Base-by-base conservation (phyloP, 2,797 vertebrate species). In the Ficedula albicollis region DNA sequence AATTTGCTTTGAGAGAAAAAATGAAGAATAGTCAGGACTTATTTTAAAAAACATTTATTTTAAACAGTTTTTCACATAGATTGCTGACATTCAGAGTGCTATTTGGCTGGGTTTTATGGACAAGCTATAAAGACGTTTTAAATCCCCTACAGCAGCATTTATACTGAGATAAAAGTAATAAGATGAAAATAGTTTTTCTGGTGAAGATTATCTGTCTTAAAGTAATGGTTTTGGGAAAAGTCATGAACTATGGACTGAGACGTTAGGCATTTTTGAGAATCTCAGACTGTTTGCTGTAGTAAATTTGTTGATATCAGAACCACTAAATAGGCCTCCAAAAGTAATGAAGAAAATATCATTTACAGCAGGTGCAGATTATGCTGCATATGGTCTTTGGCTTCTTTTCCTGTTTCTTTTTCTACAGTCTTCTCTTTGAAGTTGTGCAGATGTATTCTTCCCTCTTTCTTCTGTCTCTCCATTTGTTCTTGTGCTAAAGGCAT, bases 71-170 rank as follows among this genome's bases (percentile, higher is more conserved):
- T 89, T 48, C 36, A 41, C 13, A 66, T 44, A 64, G 20, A 48
- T 83, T 85, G 83, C 36, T 80, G 54, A 84, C 18, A 2, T 78
- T 59, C 49, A 85, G 56, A 60, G 38, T 51, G 4, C 36, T 83
- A 5, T 81, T 91, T 69, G 8, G 7, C 38, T 89, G 44, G 5
- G 8, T 67, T 9, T 77, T 82, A 63, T 19, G 38, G 48, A 79
- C 54, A 76, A 79, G 19, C 66, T 92, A 82, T 77, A 90, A 96
- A 78, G 77, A 77, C 39, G 5, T 87, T 93, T 95, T 55, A 93
- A 94, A 93, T 92, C 54, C 46, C 22, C 48, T 77, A n/a, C 25
- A 81, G 38, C 32, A 89, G 60, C 44, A 72, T 64, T 89, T 82
- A 58, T 68, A 34, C 58, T 48, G 75, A 82, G 66, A 84, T 87